Conservation (phyloP, 2,113 vertebrate species). For the Aphelocoma coerulescens region DNA sequence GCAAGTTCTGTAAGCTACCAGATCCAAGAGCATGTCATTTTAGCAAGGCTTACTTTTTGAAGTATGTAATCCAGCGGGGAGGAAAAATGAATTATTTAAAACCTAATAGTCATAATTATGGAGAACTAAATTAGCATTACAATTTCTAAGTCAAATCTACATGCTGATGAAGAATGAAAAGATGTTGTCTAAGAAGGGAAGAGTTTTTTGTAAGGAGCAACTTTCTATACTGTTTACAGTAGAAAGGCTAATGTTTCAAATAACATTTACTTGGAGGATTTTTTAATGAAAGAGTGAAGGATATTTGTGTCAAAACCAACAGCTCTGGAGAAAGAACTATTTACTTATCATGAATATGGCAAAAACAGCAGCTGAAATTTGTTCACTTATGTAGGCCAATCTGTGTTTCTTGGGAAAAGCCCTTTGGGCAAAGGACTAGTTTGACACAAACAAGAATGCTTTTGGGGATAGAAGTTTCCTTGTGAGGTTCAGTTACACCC, state of each 20-base stretch:
- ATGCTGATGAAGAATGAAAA: slow-evolving; percentile 7
- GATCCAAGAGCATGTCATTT: slow-evolving; percentile 44
- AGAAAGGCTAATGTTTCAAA: neutral
- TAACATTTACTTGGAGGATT: neutral
- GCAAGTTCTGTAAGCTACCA: slow-evolving; percentile 25
- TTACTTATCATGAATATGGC: neutral
- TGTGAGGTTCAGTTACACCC: neutral
- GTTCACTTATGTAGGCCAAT: neutral
- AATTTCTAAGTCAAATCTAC: slow-evolving; percentile 38
- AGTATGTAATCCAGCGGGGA: neutral
- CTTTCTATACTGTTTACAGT: neutral
- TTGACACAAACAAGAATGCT: neutral
- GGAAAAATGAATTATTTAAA: slow-evolving; percentile 52
- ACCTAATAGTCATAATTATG: slow-evolving; percentile 47
- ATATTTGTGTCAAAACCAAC: neutral
- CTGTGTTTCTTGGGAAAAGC: neutral
- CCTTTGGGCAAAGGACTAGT: neutral
- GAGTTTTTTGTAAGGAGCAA: neutral
- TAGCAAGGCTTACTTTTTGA: slow-evolving; percentile 49
- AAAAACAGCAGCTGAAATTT: neutral
- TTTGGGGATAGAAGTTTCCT: neutral
- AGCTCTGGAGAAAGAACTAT: neutral
- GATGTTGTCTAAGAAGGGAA: neutral
- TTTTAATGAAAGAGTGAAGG: neutral
- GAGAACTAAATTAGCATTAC: slow-evolving; percentile 37